Evolutionary conservation across 2,888 invertebrate genomes (phyloP).

Genomic region (Nebria salina): DNA sequence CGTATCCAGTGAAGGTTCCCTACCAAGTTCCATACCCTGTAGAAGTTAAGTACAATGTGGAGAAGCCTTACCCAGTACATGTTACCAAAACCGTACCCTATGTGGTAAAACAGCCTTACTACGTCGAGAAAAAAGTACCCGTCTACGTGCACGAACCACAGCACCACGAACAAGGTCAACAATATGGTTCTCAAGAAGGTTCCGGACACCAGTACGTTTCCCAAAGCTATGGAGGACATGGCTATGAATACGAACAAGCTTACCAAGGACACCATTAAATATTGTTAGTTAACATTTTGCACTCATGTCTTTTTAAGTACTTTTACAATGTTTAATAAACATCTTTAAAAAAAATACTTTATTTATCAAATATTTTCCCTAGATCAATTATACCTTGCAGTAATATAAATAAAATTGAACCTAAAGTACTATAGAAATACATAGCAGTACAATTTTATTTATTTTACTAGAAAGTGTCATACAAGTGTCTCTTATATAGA

Average conservation of each 20-base stretch:
- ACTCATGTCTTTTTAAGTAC: not conserved
- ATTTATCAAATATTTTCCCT: not conserved
- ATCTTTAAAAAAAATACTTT: not conserved
- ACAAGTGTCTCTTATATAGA: no score
- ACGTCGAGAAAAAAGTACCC: conserved; percentile 55
- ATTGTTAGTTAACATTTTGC: not conserved
- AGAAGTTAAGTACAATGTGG: conserved; percentile 17
- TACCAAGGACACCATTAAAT: conserved; percentile 11
- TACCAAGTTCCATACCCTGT: conserved; percentile 23
- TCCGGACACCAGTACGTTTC: not conserved
- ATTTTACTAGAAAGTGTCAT: no score
- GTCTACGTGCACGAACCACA: conserved; percentile 53
- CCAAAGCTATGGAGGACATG: not conserved
- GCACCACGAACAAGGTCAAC: conserved; percentile 45
- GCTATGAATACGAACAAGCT: conserved; percentile 12
- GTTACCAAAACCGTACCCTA: conserved; percentile 31
- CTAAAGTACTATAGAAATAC: no score
- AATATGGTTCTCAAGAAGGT: conserved; percentile 3
- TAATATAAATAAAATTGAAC: no score
- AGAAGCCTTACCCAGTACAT: conserved; percentile 32
- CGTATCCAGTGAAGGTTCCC: conserved; percentile 56
- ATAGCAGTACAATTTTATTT: no score
- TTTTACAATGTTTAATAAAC: not conserved
- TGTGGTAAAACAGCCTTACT: conserved; percentile 11
- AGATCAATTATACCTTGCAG: not conserved